Percentiles rank a stretch among this genome's conserved stretches.
Evolutionary conservation across 2,797 vertebrate genomes (phyloP).

Genomic region (Anolis apletophallus): DNA sequence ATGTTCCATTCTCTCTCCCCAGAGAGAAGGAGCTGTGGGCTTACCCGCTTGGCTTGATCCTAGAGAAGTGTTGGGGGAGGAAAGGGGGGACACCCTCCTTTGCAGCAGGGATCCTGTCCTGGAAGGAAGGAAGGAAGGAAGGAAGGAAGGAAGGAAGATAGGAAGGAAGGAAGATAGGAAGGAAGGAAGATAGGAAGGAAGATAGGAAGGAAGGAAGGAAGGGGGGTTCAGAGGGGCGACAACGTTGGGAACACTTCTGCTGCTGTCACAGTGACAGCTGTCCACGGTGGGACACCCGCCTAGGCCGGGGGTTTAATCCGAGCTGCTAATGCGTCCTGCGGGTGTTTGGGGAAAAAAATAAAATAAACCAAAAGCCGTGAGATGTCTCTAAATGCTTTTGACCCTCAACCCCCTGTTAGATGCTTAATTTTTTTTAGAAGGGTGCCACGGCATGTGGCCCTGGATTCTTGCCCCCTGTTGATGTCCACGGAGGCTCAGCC

Average conservation of each 20-base stretch:
- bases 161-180: slow-evolving; percentile 16
- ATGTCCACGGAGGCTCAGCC: slow-evolving; percentile 2
- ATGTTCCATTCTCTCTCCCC: background rate
- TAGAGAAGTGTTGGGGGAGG: background rate
- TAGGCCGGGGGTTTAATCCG: slow-evolving; percentile 7
- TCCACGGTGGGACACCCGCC: slow-evolving; percentile 7
- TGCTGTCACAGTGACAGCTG: slow-evolving; percentile 19
- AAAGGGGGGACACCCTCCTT: slow-evolving; percentile 13
- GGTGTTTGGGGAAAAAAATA: background rate
- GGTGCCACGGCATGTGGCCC: background rate
- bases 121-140: slow-evolving; percentile 21
- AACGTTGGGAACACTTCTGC: background rate
- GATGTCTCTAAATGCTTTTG: slow-evolving; percentile 1
- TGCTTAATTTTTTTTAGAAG: background rate
- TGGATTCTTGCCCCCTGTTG: background rate
- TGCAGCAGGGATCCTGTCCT: slow-evolving; percentile 24
- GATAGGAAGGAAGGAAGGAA: slow-evolving; percentile 25
- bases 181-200: too few relatives aligned
- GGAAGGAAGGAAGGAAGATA: slow-evolving; percentile 30
- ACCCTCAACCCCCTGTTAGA: background rate
- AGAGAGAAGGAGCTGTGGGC: background rate
- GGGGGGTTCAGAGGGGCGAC: slow-evolving; percentile 35
- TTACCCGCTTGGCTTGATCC: slow-evolving; percentile 27
- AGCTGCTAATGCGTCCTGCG: background rate
- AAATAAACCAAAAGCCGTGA: slow-evolving; percentile 12